Evolutionary conservation across 2,797 vertebrate species (phyloP), one percentile per base, ranked within the genome.

Genomic region (Xenopus petersii): DNA sequence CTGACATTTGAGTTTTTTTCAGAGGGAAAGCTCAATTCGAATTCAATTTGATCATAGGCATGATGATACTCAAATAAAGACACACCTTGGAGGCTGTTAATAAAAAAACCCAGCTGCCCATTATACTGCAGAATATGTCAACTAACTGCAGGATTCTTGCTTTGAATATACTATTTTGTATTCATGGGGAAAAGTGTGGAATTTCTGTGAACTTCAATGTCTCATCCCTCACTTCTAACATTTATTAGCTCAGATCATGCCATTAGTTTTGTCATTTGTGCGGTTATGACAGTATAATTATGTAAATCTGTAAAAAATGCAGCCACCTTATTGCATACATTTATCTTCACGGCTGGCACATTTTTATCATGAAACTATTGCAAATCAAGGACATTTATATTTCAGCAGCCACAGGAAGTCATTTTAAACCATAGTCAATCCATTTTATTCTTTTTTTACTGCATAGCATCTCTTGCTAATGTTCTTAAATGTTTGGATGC

Each of bases 251-350:
- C 67, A 68, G 70, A 67, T 64, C 15, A 62, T 61, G 30, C 36
- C 64, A 77, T 77, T 77, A 67, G 72, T 67, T 73, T 63, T 77
- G 46, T 36, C 49, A 64, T 71, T 71, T 71, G 36, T 56, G 33
- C 62, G 66, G 75, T 42, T 15, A 60, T 71, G 75, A 70, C 68
- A 71, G 75, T 71, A 76, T 76, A 76, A 71, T 65, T 76, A 76
- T 76, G 68, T 66, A 71, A 67, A 76, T 76, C 55, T 48, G 67
- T 73, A 77, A 77, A 30, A 48, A 24, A 10, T 70, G 61, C 15
- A 16, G 70, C 51, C 75, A 73, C 48, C 36, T 63, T 77, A 72
- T 58, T 61, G 64, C 64, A 76, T 71, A 30, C 48, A 71, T 71
- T 76, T 61, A 71, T 65, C 12, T 36, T 12, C 13, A 26, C 33